Conservation (phyloP, 2,113 vertebrate species). For the Willisornis vidua region DNA sequence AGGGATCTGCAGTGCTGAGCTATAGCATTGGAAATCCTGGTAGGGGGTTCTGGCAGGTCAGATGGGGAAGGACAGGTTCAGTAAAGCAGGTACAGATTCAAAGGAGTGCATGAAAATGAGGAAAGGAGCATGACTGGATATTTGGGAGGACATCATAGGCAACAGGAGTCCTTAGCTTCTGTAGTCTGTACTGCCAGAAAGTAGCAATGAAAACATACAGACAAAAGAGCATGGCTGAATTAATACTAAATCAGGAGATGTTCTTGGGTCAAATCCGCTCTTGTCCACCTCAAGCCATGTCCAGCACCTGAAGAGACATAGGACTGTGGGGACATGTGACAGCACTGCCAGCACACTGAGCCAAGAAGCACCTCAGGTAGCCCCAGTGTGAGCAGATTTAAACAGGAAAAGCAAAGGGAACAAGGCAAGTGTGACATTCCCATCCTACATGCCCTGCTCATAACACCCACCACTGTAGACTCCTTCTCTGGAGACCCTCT, state of each 20-base stretch:
- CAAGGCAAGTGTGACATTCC: background rate
- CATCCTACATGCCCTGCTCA: background rate
- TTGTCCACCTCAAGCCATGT: background rate
- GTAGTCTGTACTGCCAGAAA: background rate
- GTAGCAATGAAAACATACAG: background rate
- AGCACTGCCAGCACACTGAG: background rate
- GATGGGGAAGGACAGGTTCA: background rate
- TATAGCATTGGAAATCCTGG: background rate
- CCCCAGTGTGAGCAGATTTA: background rate
- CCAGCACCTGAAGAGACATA: rapidly evolving
- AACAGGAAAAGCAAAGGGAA: background rate
- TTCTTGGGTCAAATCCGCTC: background rate
- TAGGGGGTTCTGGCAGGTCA: background rate
- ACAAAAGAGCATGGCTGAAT: background rate
- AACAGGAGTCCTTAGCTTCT: background rate
- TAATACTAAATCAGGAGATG: background rate
- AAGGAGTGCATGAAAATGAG: background rate
- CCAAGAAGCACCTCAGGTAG: background rate
- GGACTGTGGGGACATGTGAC: rapidly evolving
- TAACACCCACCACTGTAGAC: background rate
- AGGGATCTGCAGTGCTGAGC: background rate
- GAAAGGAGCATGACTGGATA: background rate
- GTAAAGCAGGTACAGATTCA: background rate
- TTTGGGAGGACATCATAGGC: rapidly evolving
- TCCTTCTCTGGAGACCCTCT: background rate